Evolutionary conservation across 53 echinoderm and acorn worm species (phyloP).

Genomic region (Patiria pectinifera): DNA sequence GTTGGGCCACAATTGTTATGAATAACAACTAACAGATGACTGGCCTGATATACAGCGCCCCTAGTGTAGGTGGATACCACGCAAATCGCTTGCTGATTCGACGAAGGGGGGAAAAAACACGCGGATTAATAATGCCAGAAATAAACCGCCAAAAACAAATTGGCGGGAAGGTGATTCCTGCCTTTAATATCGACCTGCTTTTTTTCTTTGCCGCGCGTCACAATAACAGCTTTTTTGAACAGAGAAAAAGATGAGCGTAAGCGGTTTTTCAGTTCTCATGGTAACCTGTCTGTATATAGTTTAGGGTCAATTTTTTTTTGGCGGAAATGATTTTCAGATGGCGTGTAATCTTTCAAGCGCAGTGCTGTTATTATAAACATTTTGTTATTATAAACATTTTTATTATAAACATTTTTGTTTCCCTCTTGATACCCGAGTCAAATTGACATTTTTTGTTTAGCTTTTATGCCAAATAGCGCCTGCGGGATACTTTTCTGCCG

Average conservation of each 20-base stretch:
- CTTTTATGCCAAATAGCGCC: not conserved
- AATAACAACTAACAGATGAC: not conserved
- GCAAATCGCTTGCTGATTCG: not conserved
- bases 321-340: not conserved
- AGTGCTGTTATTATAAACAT: not conserved
- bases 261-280: not conserved
- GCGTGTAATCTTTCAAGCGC: not conserved
- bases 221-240: not conserved
- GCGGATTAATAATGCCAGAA: not conserved
- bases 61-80: slow-evolving; percentile 41
- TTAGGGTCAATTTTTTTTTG: not conserved
- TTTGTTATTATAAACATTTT: not conserved
- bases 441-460: not conserved
- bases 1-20: not conserved
- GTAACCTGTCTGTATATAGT: not conserved
- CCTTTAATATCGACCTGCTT: not conserved
- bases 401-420: not conserved
- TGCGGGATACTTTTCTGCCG: not conserved
- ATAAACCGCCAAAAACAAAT: slow-evolving; percentile 18
- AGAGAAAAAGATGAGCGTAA: not conserved
- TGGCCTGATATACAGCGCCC: slow-evolving; percentile 6
- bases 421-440: not conserved
- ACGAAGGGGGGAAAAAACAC: not conserved
- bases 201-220: not conserved
- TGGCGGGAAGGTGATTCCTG: not conserved